Evolutionary conservation across 2,888 invertebrate species (phyloP), one percentile per base, ranked within the genome.

Genomic region (Poecilus cupreus): DNA sequence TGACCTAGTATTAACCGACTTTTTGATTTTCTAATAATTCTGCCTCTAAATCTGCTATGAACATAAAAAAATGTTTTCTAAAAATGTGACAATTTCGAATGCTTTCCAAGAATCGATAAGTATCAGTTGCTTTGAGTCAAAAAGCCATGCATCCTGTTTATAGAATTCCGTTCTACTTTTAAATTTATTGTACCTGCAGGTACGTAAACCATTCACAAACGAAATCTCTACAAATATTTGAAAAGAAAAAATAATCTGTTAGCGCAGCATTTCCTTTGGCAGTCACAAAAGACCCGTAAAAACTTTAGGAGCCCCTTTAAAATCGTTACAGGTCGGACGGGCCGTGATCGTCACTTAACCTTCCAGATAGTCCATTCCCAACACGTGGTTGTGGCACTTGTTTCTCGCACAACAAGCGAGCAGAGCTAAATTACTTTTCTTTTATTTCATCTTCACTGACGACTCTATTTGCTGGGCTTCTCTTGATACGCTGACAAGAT

Each of bases 61-160:
- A n/a, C n/a, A n/a, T n/a, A n/a, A n/a, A n/a, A n/a, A n/a, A n/a
- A n/a, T n/a, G n/a, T n/a, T n/a, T n/a, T n/a, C n/a, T n/a, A n/a
- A n/a, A n/a, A n/a, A n/a, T n/a, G n/a, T n/a, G n/a, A n/a, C n/a
- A n/a, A n/a, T n/a, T n/a, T n/a, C n/a, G n/a, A n/a, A 2, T 43
- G 26, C 11, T 26, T 26, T 60, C 24, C 24, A 24, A 24, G 60
- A 60, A 60, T 13, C 6, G 26, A 0, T 60, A n/a, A 13, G 24
- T 24, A 60, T 60, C 60, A 24, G 26, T 60, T 60, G 22, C 60
- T 68, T 68, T 68, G 37, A 32, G 64, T 68, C 37, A 68, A 37
- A 57, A 68, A 32, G 39, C 64, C 64, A 68, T 68, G 37, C 18
- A 68, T 68, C 64, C 64, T 68, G 64, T 37, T 32, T 64, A 64